Evolutionary conservation across 2,113 vertebrate genomes (phyloP).

Genomic region (Amazona guildingii): DNA sequence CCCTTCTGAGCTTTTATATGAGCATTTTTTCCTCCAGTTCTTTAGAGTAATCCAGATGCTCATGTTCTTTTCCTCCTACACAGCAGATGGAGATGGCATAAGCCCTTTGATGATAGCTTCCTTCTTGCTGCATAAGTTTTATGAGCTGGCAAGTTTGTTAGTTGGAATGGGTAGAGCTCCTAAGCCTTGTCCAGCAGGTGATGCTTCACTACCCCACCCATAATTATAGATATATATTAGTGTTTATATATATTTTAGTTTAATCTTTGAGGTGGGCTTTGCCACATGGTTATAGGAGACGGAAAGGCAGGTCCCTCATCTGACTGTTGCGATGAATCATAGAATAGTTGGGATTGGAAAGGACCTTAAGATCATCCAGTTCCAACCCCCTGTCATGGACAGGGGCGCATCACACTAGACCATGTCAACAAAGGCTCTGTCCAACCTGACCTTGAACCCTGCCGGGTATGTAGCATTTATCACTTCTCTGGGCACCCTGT

Average conservation of each 20-base stretch:
- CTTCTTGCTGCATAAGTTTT: slow-evolving; percentile 45
- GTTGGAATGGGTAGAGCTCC: background rate
- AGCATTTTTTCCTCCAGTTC: background rate
- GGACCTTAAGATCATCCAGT: background rate
- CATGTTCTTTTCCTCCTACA: slow-evolving; percentile 49
- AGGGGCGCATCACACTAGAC: background rate
- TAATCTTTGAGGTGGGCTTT: background rate
- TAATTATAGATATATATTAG: background rate
- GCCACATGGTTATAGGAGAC: background rate
- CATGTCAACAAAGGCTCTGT: background rate
- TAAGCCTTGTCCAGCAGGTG: slow-evolving; percentile 31
- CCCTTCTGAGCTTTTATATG: background rate
- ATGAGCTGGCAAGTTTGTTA: background rate
- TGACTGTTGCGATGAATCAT: background rate
- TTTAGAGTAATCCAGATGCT: slow-evolving; percentile 61
- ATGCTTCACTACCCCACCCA: background rate
- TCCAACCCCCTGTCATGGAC: background rate
- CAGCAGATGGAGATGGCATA: slow-evolving; percentile 57
- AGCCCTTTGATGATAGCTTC: slow-evolving; percentile 43
- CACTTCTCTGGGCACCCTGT: background rate
- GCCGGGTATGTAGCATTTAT: background rate
- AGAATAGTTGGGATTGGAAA: background rate
- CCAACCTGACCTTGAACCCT: background rate
- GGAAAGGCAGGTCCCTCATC: background rate
- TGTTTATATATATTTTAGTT: background rate